These are phyloP conservation scores for Carterocephalus palaemon DNA, from an alignment of 2,888 invertebrate species.

Conservation along the genomic window DNA sequence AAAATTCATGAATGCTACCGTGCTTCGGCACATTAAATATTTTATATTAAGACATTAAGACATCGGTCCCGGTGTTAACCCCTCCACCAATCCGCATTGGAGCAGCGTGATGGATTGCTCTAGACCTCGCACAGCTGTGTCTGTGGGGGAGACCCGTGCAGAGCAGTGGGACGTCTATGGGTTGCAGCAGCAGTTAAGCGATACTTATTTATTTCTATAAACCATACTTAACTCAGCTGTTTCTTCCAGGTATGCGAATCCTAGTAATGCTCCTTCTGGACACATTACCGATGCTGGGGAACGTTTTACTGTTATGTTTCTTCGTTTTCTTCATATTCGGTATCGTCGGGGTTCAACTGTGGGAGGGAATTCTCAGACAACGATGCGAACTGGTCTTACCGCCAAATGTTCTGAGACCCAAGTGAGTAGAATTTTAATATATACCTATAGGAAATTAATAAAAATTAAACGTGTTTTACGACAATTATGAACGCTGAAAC, in stretches of 20 bases:
- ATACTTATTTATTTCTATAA: no score
- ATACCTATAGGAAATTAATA: not conserved
- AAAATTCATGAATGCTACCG: no score
- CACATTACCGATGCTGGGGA: slow-evolving; percentile 99
- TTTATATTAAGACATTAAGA: no score
- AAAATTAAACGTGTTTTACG: not conserved
- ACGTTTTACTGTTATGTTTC: slow-evolving; percentile 98
- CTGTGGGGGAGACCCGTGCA: no score
- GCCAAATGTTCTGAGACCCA: slow-evolving; percentile 83
- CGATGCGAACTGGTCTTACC: slow-evolving; percentile 91
- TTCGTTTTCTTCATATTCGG: slow-evolving; percentile 99
- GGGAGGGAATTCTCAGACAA: slow-evolving; percentile 98
- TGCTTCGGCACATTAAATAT: no score
- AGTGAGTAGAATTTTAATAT: slow-evolving; percentile 80
- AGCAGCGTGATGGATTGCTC: no score
- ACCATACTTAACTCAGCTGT: not conserved
- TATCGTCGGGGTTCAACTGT: slow-evolving; percentile 99
- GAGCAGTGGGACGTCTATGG: no score
- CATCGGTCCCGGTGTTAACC: no score
- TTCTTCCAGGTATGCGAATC: slow-evolving; percentile 95
- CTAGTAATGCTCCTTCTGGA: slow-evolving; percentile 98
- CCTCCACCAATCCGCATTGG: no score
- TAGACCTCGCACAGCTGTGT: no score
- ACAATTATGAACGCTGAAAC: not conserved
- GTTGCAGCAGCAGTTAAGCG: no score